phyloP scores from a whole-genome alignment of 92 coral and sea anemone species.

The Chrysogorgia sp. region DNA sequence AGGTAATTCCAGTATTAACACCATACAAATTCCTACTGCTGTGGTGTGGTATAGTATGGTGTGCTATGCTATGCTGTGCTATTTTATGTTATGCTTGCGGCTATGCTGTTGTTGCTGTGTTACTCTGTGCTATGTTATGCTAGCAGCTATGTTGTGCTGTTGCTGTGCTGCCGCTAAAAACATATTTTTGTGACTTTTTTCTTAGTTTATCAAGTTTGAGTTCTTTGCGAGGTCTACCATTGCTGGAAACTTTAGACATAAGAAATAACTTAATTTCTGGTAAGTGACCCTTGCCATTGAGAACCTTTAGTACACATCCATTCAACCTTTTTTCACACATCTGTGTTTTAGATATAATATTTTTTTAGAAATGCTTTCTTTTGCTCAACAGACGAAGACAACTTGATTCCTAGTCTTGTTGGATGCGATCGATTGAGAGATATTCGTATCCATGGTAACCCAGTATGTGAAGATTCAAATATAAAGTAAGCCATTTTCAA shows the following conservation, averaged over 20 bases:
- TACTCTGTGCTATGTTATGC: too few relatives aligned
- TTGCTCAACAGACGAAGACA: constrained; percentile 67
- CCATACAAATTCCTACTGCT: neutral
- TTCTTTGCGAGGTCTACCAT: constrained; percentile 60
- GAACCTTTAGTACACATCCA: neutral
- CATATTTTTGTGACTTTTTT: neutral
- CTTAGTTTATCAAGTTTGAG: constrained; percentile 73
- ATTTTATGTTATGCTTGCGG: too few relatives aligned
- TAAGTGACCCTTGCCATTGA: constrained; percentile 6
- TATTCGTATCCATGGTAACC: constrained; percentile 75
- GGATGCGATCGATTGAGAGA: constrained; percentile 58
- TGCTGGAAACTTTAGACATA: constrained; percentile 72
- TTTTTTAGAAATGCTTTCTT: neutral
- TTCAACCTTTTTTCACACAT: neutral
- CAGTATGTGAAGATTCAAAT: constrained; percentile 82
- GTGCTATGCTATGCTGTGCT: neutral
- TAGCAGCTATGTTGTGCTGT: too few relatives aligned
- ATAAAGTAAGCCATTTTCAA: constrained; percentile 60
- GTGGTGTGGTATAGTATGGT: neutral
- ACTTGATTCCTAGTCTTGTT: constrained; percentile 71
- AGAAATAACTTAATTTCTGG: constrained; percentile 92
- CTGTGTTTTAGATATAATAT: neutral
- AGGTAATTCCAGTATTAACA: constrained; percentile 49
- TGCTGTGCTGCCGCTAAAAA: too few relatives aligned
- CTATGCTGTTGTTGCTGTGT: too few relatives aligned